Evolutionary conservation across 2,113 vertebrate genomes (phyloP).

Genomic region (Entomyzon cyanotis): DNA sequence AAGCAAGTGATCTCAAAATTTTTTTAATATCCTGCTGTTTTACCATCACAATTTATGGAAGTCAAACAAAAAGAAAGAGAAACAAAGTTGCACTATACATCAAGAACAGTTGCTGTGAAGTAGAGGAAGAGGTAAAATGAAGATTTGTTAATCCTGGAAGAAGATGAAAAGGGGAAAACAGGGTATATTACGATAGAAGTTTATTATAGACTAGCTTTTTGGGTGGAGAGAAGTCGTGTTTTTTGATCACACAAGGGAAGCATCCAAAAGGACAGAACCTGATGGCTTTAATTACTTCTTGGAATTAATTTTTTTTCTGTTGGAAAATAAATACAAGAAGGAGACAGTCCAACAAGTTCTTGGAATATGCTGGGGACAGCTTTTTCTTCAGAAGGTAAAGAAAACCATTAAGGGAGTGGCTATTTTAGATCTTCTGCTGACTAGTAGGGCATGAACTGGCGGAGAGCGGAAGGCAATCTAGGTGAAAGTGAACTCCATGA

Average conservation of each 20-base stretch:
- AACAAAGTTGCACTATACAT: neutral
- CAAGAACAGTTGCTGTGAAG: neutral
- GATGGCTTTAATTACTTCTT: constrained; percentile 50
- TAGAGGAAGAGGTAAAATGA: neutral
- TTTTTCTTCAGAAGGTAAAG: constrained; percentile 53
- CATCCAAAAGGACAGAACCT: constrained; percentile 22
- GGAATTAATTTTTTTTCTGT: constrained; percentile 12
- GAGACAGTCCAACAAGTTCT: constrained; percentile 66
- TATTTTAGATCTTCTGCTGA: constrained; percentile 63
- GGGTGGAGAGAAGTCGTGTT: neutral
- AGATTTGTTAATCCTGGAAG: constrained; percentile 8
- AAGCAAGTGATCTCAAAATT: neutral
- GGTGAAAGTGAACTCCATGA: neutral
- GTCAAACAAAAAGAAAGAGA: neutral
- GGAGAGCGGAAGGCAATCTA: constrained; percentile 10
- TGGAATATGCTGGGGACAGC: constrained; percentile 67
- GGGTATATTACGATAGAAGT: neutral
- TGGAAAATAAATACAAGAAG: constrained; percentile 43
- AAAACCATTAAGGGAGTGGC: constrained; percentile 67
- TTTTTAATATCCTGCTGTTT: neutral
- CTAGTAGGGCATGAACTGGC: neutral
- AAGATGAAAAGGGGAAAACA: constrained; percentile 27
- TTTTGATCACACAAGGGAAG: constrained; percentile 47
- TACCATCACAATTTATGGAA: neutral
- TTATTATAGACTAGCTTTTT: constrained; percentile 28